Percentiles rank a stretch among this genome's conserved stretches.
Conservation (phyloP, 2,113 vertebrate genomes). For the Chionis minor region DNA sequence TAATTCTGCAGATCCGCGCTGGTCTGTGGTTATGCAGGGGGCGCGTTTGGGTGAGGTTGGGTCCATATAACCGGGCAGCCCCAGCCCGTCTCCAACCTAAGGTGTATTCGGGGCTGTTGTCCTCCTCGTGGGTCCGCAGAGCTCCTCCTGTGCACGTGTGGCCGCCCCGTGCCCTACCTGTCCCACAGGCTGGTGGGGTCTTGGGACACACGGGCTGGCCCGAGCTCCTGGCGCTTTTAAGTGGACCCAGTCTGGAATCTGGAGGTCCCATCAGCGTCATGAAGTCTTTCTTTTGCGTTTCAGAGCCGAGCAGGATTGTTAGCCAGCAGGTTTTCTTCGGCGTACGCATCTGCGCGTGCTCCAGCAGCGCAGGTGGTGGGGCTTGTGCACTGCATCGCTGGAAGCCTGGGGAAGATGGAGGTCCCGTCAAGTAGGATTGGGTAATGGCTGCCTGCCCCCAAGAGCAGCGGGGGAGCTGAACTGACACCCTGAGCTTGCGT, state of each 20-base stretch:
- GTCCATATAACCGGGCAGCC: neutral
- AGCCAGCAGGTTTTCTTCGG: neutral
- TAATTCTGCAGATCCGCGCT: neutral
- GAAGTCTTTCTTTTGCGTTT: neutral
- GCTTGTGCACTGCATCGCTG: neutral
- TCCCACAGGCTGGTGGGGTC: rapidly evolving
- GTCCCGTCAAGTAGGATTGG: neutral
- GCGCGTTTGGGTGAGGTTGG: rapidly evolving
- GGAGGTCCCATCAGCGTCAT: neutral
- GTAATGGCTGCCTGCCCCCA: neutral
- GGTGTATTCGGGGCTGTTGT: rapidly evolving
- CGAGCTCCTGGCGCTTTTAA: neutral
- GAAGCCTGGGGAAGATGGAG: neutral
- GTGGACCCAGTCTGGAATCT: neutral
- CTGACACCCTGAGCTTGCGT: rapidly evolving
- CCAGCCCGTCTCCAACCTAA: neutral
- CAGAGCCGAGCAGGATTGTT: neutral
- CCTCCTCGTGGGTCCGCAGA: neutral
- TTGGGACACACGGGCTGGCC: rapidly evolving
- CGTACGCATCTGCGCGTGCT: rapidly evolving
- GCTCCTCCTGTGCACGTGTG: rapidly evolving
- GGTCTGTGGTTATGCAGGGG: rapidly evolving
- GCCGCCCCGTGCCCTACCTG: neutral
- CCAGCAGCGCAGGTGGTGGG: neutral
- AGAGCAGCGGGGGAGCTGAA: neutral